Percentiles rank a stretch among this genome's conserved stretches.
Evolutionary conservation across 2,888 invertebrate genomes (phyloP).

Genomic region (Agelastica alni): DNA sequence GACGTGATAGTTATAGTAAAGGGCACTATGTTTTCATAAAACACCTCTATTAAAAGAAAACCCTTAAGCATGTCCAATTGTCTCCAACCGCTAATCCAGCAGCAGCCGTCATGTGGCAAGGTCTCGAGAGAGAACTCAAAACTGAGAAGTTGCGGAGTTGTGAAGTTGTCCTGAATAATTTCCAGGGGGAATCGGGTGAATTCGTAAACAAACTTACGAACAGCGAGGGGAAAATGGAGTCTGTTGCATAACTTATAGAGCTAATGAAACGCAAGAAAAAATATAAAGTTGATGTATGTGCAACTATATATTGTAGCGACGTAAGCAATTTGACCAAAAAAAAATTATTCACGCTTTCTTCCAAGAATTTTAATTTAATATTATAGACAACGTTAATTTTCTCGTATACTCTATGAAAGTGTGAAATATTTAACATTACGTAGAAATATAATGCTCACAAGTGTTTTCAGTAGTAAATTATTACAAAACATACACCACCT

Average conservation of each 20-base stretch:
- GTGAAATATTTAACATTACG: too few species aligned
- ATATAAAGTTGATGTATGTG: too few species aligned
- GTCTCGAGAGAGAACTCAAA: slow-evolving; percentile 28
- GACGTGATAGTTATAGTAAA: too few species aligned
- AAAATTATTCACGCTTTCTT: too few species aligned
- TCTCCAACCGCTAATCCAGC: slow-evolving; percentile 30
- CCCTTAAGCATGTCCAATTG: slow-evolving; percentile 29
- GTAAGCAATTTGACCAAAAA: too few species aligned
- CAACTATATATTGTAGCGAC: too few species aligned
- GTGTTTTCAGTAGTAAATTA: too few species aligned
- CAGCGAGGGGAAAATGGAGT: not conserved
- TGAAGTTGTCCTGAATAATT: slow-evolving; percentile 28
- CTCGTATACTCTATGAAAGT: too few species aligned
- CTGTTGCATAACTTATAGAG: not conserved
- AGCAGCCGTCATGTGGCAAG: slow-evolving; percentile 17
- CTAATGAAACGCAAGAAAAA: slow-evolving; percentile 5
- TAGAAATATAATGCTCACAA: too few species aligned
- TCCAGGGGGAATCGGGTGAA: slow-evolving; percentile 20
- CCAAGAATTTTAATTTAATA: too few species aligned
- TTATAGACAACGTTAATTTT: too few species aligned
- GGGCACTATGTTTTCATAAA: not conserved
- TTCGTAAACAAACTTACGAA: slow-evolving; percentile 3
- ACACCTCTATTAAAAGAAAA: slow-evolving; percentile 4
- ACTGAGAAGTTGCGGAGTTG: slow-evolving; percentile 29
- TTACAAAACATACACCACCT: too few species aligned